Conservation (phyloP, 2,113 vertebrate species). For the Tenrec ecaudatus region DNA sequence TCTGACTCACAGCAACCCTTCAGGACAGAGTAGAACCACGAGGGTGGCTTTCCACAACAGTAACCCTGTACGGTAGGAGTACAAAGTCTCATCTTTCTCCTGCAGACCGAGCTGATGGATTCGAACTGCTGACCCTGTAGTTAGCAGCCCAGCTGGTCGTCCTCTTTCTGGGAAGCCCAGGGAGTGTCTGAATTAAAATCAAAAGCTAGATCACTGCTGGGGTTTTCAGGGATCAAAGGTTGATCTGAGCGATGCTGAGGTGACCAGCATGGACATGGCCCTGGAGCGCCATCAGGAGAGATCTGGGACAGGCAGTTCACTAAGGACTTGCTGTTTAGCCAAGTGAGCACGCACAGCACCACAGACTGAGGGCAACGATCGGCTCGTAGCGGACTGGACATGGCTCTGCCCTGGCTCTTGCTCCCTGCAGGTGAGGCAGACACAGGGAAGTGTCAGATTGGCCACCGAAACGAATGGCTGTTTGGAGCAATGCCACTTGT, state of each 20-base stretch:
- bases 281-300: no score
- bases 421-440: neutral
- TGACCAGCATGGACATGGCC: neutral
- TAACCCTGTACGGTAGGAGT: no score
- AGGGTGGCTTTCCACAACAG: no score
- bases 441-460: conserved; percentile 25
- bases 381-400: neutral
- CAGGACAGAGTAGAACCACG: no score
- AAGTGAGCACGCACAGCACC: neutral
- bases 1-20: no score
- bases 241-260: neutral
- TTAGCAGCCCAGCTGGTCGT: no score
- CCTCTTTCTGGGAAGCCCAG: neutral
- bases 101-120: no score
- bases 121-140: no score
- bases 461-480: neutral
- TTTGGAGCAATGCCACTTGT: neutral
- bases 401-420: neutral
- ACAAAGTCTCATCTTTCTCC: no score
- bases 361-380: neutral
- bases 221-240: neutral
- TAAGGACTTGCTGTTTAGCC: neutral
- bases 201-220: neutral
- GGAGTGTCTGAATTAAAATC: conserved; percentile 25
- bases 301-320: neutral